Conservation (phyloP, 1,140 invertebrate genomes). For the Physella acuta region DNA sequence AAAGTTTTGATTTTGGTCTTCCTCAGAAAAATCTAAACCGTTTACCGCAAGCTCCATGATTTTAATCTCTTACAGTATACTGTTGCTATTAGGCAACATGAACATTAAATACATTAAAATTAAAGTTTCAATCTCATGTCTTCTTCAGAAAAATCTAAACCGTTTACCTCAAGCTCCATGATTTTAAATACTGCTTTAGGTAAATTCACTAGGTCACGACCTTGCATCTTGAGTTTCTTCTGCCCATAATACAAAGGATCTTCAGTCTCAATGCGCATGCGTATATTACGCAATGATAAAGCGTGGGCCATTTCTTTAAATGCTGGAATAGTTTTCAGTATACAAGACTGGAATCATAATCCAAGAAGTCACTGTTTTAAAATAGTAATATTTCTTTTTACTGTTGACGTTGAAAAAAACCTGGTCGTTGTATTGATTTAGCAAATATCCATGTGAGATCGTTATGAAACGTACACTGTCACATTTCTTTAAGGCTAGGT, state of each 20-base stretch:
- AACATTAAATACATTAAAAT: background rate
- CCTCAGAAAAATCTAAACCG: no score
- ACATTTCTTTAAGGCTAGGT: no score
- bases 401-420: no score
- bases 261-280: slow-evolving; percentile 50
- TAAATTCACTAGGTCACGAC: slow-evolving; percentile 46
- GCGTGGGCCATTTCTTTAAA: background rate
- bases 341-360: no score
- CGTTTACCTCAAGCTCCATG: slow-evolving; percentile 49
- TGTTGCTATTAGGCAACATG: background rate
- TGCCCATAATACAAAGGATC: slow-evolving; percentile 50
- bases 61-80: no score
- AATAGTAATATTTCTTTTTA: no score
- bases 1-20: background rate
- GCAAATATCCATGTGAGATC: no score
- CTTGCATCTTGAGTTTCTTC: slow-evolving; percentile 52
- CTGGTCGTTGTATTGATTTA: no score
- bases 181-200: slow-evolving; percentile 51
- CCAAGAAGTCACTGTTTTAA: no score
- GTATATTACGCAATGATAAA: slow-evolving; percentile 18
- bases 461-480: no score
- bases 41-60: slow-evolving; percentile 50
- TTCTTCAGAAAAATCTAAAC: no score
- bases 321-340: no score
- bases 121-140: background rate